phyloP scores from a whole-genome alignment of 1,140 invertebrate species.

The Dermatophagoides farinae region DNA sequence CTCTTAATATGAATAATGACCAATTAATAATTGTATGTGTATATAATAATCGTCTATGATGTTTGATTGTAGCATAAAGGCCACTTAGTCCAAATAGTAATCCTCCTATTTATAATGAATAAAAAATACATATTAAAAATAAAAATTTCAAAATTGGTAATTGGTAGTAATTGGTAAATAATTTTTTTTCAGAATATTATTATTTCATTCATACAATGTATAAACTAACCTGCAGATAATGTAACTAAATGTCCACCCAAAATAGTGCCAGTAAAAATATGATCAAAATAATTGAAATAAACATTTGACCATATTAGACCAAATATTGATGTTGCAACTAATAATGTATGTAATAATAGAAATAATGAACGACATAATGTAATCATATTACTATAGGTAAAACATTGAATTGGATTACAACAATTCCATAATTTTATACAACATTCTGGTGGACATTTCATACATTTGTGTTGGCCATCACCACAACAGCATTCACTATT shows the following conservation, averaged over 20 bases:
- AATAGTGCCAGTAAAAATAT: not conserved
- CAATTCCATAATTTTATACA: too few species aligned
- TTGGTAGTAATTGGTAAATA: too few species aligned
- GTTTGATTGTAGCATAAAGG: slow-evolving; percentile 4
- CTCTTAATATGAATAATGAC: not conserved
- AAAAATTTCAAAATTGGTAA: too few species aligned
- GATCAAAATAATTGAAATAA: slow-evolving; percentile 4
- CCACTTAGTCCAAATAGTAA: slow-evolving; percentile 5
- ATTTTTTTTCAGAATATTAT: not conserved
- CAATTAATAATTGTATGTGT: not conserved
- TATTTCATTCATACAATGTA: not conserved
- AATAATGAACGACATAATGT: not conserved
- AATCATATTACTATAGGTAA: not conserved
- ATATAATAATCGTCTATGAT: not conserved
- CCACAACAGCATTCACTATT: too few species aligned
- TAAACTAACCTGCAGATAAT: slow-evolving; percentile 3
- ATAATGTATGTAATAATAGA: not conserved
- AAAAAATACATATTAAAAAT: not conserved
- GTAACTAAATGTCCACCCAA: slow-evolving; percentile 9
- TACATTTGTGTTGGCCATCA: too few species aligned
- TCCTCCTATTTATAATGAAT: not conserved
- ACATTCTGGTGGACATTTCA: too few species aligned
- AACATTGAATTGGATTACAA: not conserved
- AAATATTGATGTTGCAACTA: slow-evolving; percentile 7
- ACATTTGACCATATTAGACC: slow-evolving; percentile 11